Evolutionary conservation across 2,797 vertebrate species (phyloP).

Genomic region (Chaetophractus vellerosus): DNA sequence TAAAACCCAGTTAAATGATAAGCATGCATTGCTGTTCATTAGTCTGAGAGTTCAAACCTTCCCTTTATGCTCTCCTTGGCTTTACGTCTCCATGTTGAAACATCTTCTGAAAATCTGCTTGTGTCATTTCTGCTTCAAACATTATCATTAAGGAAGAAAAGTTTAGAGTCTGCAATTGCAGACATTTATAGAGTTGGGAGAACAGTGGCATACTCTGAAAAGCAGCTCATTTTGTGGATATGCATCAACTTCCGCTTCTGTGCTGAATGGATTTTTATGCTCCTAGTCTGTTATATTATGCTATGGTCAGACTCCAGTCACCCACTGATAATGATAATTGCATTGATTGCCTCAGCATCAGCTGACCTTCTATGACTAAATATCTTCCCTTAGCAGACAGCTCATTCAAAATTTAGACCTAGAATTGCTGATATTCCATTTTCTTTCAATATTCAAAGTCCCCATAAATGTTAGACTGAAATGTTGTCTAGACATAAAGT

Average conservation of each 20-base stretch:
- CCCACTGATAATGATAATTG: slow-evolving; percentile 72
- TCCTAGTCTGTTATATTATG: not conserved
- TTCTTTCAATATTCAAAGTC: slow-evolving; percentile 47
- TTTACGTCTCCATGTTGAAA: not conserved
- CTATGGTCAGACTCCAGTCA: slow-evolving; percentile 45
- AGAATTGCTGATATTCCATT: slow-evolving; percentile 50
- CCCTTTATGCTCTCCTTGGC: slow-evolving; percentile 11
- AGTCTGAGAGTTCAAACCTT: slow-evolving; percentile 45
- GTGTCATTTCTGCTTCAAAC: slow-evolving; percentile 75
- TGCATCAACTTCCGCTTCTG: not conserved
- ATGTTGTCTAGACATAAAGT: slow-evolving; percentile 23
- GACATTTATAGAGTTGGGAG: slow-evolving; percentile 61
- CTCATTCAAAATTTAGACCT: slow-evolving; percentile 61
- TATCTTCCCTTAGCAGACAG: slow-evolving; percentile 39
- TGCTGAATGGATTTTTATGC: slow-evolving; percentile 66
- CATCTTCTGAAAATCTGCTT: slow-evolving; percentile 67
- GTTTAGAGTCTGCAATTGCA: slow-evolving; percentile 58
- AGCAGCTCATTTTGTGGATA: slow-evolving; percentile 2
- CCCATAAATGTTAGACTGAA: slow-evolving; percentile 25
- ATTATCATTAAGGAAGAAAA: slow-evolving; percentile 65
- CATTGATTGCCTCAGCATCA: slow-evolving; percentile 70
- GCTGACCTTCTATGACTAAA: slow-evolving; percentile 70
- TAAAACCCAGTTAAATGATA: not conserved
- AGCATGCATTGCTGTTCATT: not conserved
- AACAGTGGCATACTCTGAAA: slow-evolving; percentile 61